Percentiles rank a stretch among this genome's conserved stretches.
Conservation (phyloP, 2,797 vertebrate genomes). For the Astyanax mexicanus region DNA sequence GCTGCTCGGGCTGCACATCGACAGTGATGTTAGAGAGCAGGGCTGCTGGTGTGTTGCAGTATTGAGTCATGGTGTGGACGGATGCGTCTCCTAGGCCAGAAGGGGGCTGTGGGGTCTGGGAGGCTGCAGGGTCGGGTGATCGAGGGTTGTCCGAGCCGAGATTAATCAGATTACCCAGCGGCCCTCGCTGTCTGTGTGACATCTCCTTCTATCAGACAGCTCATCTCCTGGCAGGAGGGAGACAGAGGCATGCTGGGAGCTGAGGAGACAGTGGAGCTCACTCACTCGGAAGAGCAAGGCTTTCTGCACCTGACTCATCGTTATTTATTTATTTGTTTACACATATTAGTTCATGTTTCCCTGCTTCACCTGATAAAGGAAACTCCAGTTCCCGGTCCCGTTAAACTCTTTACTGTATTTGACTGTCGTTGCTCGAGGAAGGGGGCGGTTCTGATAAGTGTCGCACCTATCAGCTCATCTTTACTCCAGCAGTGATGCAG, state of each 20-base stretch:
- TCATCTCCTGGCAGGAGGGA: constrained; percentile 33
- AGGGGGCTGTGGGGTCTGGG: constrained; percentile 37
- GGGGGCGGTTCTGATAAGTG: background rate
- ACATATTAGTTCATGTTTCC: background rate
- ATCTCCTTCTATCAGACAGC: constrained; percentile 45
- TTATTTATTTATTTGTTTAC: background rate
- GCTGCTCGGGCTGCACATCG: constrained; percentile 7
- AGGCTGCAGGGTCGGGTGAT: constrained; percentile 24
- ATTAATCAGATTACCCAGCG: constrained; percentile 70
- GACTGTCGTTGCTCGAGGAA: background rate
- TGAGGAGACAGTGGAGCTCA: constrained; percentile 9
- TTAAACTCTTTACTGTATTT: background rate
- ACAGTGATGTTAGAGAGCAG: constrained; percentile 55
- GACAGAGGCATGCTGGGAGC: constrained; percentile 10
- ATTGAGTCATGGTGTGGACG: constrained; percentile 38
- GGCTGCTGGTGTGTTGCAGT: constrained; percentile 31
- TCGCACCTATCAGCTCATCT: background rate
- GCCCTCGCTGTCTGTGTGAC: constrained; percentile 54
- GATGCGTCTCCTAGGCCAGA: constrained; percentile 22
- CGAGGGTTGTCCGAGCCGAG: constrained; percentile 60
- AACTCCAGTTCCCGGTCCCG: background rate
- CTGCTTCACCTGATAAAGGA: background rate
- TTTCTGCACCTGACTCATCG: constrained; percentile 2
- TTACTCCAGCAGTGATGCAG: background rate
- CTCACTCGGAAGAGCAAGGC: background rate